These are phyloP conservation scores for Phthorimaea operculella DNA, from an alignment of 1,140 invertebrate species.

Conservation along the genomic window DNA sequence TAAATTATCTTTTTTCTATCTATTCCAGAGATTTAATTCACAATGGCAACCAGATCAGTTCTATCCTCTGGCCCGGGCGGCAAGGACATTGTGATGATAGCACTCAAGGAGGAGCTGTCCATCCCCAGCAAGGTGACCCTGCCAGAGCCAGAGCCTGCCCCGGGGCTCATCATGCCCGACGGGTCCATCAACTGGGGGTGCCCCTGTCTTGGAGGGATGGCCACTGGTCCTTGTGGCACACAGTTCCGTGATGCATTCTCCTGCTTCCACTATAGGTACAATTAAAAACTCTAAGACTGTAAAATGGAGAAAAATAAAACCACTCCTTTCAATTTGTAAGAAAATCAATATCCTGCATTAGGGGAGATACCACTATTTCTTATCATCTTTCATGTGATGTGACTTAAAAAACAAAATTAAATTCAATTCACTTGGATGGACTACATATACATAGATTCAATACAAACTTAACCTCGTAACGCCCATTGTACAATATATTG, in stretches of 20 bases:
- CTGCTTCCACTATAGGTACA: constrained; percentile 87
- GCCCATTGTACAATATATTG: no score
- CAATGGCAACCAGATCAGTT: constrained; percentile 14
- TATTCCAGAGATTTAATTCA: constrained; percentile 15
- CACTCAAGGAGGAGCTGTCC: constrained; percentile 81
- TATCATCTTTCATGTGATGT: no score
- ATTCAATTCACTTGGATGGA: no score
- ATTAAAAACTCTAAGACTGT: no score
- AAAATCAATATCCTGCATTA: no score
- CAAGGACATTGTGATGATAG: constrained; percentile 89
- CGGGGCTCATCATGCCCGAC: constrained; percentile 85
- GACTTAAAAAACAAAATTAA: no score
- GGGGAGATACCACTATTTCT: no score
- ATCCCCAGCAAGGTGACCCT: constrained; percentile 78
- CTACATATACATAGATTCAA: no score
- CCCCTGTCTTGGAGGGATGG: constrained; percentile 95
- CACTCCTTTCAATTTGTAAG: no score
- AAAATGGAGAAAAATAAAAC: no score
- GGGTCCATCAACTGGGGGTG: constrained; percentile 98
- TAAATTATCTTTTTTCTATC: neutral
- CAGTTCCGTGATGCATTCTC: constrained; percentile 94
- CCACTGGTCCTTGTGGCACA: constrained; percentile 92
- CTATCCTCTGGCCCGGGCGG: constrained; percentile 67
- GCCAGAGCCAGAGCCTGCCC: constrained; percentile 77
- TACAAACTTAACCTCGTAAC: no score